These are phyloP conservation scores for Syngnathus floridae DNA, from an alignment of 2,113 vertebrate species.

Conservation along the genomic window DNA sequence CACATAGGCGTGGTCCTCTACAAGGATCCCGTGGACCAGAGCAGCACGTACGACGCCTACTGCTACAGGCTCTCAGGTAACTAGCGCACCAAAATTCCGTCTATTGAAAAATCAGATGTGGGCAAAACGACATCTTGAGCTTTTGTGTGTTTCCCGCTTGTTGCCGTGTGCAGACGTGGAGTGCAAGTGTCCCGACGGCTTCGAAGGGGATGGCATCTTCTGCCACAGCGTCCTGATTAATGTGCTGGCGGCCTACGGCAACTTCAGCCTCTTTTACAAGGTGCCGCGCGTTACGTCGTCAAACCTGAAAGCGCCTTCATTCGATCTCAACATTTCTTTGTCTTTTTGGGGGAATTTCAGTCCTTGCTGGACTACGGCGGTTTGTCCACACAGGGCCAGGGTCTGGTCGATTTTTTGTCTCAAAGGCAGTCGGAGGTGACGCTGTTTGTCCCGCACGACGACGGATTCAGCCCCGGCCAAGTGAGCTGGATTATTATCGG, in stretches of 20 bases:
- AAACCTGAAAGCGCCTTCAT: not conserved
- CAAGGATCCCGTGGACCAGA: conserved; percentile 62
- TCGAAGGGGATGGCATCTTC: conserved; percentile 79
- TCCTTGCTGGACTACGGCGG: conserved; percentile 78
- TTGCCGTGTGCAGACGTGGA: conserved; percentile 72
- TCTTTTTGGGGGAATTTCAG: conserved; percentile 46
- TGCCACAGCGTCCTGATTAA: conserved; percentile 83
- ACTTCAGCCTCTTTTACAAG: conserved; percentile 84
- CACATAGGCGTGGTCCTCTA: conserved; percentile 82
- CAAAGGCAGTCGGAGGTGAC: conserved; percentile 76
- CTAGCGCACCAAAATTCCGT: no score
- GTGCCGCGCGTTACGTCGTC: conserved; percentile 57
- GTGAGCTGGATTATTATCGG: conserved; percentile 51
- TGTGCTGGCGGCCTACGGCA: conserved; percentile 73
- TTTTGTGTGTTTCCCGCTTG: not conserved
- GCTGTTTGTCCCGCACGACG: conserved; percentile 84
- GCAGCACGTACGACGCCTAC: conserved; percentile 81
- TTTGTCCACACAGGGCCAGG: conserved; percentile 66
- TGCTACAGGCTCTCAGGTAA: conserved; percentile 81
- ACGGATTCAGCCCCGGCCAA: conserved; percentile 78
- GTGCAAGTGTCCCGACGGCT: conserved; percentile 75
- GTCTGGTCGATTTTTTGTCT: conserved; percentile 77
- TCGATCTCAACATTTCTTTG: not conserved
- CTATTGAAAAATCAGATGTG: no score
- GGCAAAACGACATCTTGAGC: no score